Conservation (phyloP, 2,888 invertebrate species). For the Pristionchus fissidentatus region DNA sequence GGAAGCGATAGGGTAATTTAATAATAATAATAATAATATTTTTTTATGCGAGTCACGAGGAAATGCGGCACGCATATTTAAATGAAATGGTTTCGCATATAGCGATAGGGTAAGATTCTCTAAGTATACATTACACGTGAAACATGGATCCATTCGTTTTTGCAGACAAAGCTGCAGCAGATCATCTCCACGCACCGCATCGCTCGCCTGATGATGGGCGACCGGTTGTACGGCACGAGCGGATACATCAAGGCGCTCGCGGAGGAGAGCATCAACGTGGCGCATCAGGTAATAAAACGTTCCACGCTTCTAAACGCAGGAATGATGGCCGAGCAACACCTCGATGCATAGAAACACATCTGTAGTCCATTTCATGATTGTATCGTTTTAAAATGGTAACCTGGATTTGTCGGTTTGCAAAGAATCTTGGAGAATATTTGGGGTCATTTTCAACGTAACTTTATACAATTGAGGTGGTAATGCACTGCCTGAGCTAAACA, state of each 20-base stretch:
- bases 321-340: too few relatives aligned
- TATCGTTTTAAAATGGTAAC: too few relatives aligned
- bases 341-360: too few relatives aligned
- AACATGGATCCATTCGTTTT: neutral
- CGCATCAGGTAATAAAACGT: constrained; percentile 24
- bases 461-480: too few relatives aligned
- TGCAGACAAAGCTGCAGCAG: constrained; percentile 32
- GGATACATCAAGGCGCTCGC: constrained; percentile 46
- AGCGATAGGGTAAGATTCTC: too few relatives aligned
- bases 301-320: neutral
- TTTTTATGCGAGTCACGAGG: neutral
- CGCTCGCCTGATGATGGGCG: constrained; percentile 47
- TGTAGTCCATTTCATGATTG: too few relatives aligned
- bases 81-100: neutral
- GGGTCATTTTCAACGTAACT: too few relatives aligned
- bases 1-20: constrained; percentile 55
- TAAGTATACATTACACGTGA: too few relatives aligned
- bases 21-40: neutral
- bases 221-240: constrained; percentile 14
- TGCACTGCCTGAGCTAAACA: too few relatives aligned
- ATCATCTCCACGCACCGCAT: constrained; percentile 37
- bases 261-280: constrained; percentile 48
- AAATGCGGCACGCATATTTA: neutral
- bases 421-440: too few relatives aligned
- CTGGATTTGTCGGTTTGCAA: too few relatives aligned